These are phyloP conservation scores for Drosophila navojoa DNA, from an alignment of 1,140 invertebrate species.

Conservation along the genomic window DNA sequence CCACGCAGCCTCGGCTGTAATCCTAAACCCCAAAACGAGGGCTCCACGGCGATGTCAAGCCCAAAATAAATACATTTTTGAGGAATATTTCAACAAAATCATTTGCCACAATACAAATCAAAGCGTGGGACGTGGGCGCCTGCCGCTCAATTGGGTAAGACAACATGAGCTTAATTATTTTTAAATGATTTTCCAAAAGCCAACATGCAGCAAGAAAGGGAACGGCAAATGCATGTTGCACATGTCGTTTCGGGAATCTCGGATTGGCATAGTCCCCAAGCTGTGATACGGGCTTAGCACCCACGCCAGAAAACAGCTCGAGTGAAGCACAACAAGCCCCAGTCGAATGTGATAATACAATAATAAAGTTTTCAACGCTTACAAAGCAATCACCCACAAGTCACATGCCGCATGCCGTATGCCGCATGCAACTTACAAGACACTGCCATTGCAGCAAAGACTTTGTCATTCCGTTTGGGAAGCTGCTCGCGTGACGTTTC, in stretches of 20 bases:
- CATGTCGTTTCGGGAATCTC: constrained; percentile 34
- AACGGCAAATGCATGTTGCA: constrained; percentile 24
- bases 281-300: constrained; percentile 10
- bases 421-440: constrained; percentile 40
- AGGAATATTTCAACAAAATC: constrained; percentile 28
- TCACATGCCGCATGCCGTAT: constrained; percentile 13
- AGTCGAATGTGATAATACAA: constrained; percentile 50
- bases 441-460: constrained; percentile 36
- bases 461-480: constrained; percentile 52
- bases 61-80: constrained; percentile 16
- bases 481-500: constrained; percentile 56
- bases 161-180: constrained; percentile 75
- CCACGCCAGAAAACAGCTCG: constrained; percentile 36
- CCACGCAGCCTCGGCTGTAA: constrained; percentile 31
- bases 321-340: constrained; percentile 35
- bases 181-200: constrained; percentile 62
- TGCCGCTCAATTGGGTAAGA: constrained; percentile 13
- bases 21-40: constrained; percentile 4
- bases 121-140: constrained; percentile 9
- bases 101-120: constrained; percentile 20
- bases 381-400: constrained; percentile 32
- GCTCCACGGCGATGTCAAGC: constrained; percentile 21
- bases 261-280: constrained; percentile 8
- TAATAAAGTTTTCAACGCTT: constrained; percentile 73
- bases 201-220: neutral